Percentiles rank a stretch among this genome's conserved stretches.
Conservation (phyloP, 2,888 invertebrate species). For the Entomobrya proxima region DNA sequence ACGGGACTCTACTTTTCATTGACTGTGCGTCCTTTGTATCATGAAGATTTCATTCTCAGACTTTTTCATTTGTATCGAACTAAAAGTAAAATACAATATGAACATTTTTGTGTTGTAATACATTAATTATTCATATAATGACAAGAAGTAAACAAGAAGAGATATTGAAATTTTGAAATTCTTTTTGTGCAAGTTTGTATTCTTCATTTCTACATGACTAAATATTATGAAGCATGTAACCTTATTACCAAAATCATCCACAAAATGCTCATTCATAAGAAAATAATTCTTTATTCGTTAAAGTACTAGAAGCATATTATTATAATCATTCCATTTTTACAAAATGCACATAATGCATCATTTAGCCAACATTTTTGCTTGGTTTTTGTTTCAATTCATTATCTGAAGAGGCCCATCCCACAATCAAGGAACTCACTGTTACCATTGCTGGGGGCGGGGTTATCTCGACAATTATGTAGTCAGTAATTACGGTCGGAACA, state of each 20-base stretch:
- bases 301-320: no score
- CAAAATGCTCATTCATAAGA: no score
- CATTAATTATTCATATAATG: constrained; percentile 65
- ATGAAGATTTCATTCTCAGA: constrained; percentile 66
- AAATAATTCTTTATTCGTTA: no score
- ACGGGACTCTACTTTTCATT: constrained; percentile 70
- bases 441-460: constrained; percentile 1
- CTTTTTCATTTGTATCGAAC: constrained; percentile 69
- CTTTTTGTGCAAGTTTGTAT: background rate
- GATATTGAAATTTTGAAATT: constrained; percentile 57
- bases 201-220: background rate
- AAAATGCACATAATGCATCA: no score
- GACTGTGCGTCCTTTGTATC: constrained; percentile 68
- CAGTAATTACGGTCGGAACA: background rate
- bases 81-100: constrained; percentile 64
- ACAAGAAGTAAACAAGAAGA: constrained; percentile 60
- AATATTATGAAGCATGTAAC: no score
- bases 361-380: no score
- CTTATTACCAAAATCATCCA: no score
- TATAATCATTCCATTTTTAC: no score
- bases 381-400: background rate
- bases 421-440: background rate
- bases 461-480: background rate
- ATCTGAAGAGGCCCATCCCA: background rate
- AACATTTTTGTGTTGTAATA: constrained; percentile 70